Base-by-base conservation (phyloP, 37 sponge, comb jelly and placozoan genomes). In the Aplysina aerophoba region DNA sequence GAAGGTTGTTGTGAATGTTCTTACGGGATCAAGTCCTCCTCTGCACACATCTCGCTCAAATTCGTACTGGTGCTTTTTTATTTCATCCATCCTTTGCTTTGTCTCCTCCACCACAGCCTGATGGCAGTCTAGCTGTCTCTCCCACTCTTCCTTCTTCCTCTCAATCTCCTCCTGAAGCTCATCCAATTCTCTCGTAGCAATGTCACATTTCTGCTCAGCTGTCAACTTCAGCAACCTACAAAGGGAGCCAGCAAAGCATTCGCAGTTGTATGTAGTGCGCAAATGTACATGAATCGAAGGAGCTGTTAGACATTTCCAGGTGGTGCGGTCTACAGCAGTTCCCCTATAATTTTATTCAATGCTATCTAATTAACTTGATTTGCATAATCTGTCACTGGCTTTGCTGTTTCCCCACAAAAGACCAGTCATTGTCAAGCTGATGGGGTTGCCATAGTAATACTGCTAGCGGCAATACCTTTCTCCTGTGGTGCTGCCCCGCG, bases 141-240 rank as follows among this genome's bases (percentile, higher is more conserved):
- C 97, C 31, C 67, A 71, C 59, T 93, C 95, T 31, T 94, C 92
- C 39, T 85, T 81, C 72, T 84, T 87, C 64, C 87, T 96, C 65
- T 91, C 90, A 41, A 91, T 83, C 27, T 98, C 94, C 60, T 93
- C 95, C 28, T 86, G 82, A 72, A 98, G 68, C 61, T 94, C 97
- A 25, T 98, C 97, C 34, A 96, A 79, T 85, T 98, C 99, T 73
- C 95, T 74, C 22, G 93, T 90, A 31, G 99, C 99, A 54, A 98
- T 95, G 81, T 98, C 97, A 88, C 95, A 96, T 78, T 98, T 98
- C 91, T 98, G 99, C 53, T 94, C 99, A 55, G 93, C 81, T 33
- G 89, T 96, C 62, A 98, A 77, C 75, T 85, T 86, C 77, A 93
- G 79, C n/a, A 91, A 54, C 57, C 97, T 91, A 58, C 27, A 15